Conservation (phyloP, 2,113 vertebrate species). For the Rousettus leschenaultii region DNA sequence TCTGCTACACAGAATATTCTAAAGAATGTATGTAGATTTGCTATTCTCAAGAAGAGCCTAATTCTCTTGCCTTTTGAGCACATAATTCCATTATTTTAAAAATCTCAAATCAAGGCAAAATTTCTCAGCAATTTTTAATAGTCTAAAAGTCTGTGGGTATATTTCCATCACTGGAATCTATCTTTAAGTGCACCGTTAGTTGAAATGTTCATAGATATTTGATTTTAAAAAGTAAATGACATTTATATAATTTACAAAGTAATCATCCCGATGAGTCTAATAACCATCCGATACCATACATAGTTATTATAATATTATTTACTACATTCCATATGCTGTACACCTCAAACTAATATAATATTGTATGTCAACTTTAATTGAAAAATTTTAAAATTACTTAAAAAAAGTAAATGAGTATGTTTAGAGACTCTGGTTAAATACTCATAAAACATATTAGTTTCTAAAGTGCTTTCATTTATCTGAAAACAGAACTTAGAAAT, state of each 20-base stretch:
- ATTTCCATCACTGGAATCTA: not conserved
- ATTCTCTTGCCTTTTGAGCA: not conserved
- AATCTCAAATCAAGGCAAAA: not conserved
- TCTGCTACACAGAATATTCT: not conserved
- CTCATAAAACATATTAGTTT: not conserved
- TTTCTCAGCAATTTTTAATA: not conserved
- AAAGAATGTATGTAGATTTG: not conserved
- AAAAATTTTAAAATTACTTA: too few relatives aligned
- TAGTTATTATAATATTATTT: too few relatives aligned
- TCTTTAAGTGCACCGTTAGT: not conserved
- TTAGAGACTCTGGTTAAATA: not conserved
- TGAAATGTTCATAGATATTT: not conserved
- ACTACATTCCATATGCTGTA: too few relatives aligned
- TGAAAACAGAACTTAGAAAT: not conserved
- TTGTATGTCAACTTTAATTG: too few relatives aligned
- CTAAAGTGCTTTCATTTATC: not conserved
- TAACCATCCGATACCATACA: too few relatives aligned
- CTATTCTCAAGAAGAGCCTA: not conserved
- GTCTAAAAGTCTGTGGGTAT: not conserved
- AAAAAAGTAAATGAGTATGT: not conserved
- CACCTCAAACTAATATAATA: too few relatives aligned
- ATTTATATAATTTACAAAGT: too few relatives aligned
- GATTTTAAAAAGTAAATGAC: not conserved
- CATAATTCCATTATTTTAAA: not conserved
- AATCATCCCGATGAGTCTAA: too few relatives aligned